These are phyloP conservation scores for Mionectes macconnelli DNA, from an alignment of 2,113 vertebrate genomes.

Conservation along the genomic window DNA sequence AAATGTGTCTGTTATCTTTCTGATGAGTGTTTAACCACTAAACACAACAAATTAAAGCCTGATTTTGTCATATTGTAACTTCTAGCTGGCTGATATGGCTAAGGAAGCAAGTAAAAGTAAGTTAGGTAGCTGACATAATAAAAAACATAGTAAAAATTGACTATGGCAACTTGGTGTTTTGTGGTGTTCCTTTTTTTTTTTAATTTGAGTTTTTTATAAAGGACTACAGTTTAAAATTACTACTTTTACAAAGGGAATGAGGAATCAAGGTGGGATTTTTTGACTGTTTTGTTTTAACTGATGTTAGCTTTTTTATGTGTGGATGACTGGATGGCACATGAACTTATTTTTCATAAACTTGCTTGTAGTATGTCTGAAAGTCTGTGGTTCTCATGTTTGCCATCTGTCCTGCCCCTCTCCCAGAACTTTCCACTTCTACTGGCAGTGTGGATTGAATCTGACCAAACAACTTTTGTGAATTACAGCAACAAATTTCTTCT, in stretches of 20 bases:
- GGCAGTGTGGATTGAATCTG: not conserved
- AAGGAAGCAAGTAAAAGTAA: not conserved
- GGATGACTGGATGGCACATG: not conserved
- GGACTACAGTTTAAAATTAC: not conserved
- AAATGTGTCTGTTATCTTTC: not conserved
- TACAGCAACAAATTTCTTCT: not conserved
- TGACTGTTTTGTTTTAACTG: not conserved
- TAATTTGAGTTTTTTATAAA: not conserved
- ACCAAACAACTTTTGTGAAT: not conserved
- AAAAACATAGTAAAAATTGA: not conserved
- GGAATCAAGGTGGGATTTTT: not conserved
- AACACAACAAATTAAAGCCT: not conserved
- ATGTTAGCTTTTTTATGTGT: not conserved
- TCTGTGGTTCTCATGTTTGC: not conserved
- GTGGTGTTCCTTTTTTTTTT: not conserved
- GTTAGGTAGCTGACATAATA: not conserved
- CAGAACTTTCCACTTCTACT: not conserved
- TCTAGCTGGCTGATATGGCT: not conserved
- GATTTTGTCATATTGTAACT: not conserved
- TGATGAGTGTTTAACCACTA: not conserved
- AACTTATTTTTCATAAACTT: not conserved
- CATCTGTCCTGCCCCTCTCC: not conserved
- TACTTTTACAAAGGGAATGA: not conserved
- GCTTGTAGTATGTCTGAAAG: not conserved
- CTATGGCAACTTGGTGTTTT: not conserved